Conservation (phyloP, 1,140 invertebrate genomes). For the Penaeus indicus region DNA sequence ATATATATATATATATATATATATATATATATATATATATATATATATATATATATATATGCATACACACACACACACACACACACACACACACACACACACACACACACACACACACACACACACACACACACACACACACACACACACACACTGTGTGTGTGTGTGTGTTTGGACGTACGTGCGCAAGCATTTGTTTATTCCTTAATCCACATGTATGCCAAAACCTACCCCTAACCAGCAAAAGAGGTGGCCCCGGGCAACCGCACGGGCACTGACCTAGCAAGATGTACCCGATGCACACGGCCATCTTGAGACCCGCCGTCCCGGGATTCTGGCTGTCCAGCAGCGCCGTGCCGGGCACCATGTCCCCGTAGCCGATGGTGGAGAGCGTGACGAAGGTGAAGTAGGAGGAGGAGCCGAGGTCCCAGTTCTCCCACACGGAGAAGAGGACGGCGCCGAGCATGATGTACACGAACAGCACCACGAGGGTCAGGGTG, state of each 20-base stretch:
- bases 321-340: slow-evolving; percentile 67
- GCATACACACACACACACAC: not conserved
- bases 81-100: too few species aligned
- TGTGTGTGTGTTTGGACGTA: too few species aligned
- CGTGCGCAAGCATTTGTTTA: too few species aligned
- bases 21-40: too few species aligned
- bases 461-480: slow-evolving; percentile 71
- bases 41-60: too few species aligned
- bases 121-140: too few species aligned
- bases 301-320: slow-evolving; percentile 64
- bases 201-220: too few species aligned
- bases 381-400: slow-evolving; percentile 73
- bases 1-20: too few species aligned
- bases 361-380: slow-evolving; percentile 73
- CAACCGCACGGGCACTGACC: slow-evolving; percentile 67
- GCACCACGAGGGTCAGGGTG: slow-evolving; percentile 71
- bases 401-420: slow-evolving; percentile 73
- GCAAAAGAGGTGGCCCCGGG: too few species aligned
- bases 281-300: slow-evolving; percentile 72
- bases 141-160: too few species aligned
- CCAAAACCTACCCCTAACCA: too few species aligned
- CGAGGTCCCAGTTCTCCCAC: slow-evolving; percentile 70
- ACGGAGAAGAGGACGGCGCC: slow-evolving; percentile 67
- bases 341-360: slow-evolving; percentile 68
- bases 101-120: too few species aligned